Evolutionary conservation across 2,113 vertebrate genomes (phyloP).

Genomic region (Pachycephala philippinensis): DNA sequence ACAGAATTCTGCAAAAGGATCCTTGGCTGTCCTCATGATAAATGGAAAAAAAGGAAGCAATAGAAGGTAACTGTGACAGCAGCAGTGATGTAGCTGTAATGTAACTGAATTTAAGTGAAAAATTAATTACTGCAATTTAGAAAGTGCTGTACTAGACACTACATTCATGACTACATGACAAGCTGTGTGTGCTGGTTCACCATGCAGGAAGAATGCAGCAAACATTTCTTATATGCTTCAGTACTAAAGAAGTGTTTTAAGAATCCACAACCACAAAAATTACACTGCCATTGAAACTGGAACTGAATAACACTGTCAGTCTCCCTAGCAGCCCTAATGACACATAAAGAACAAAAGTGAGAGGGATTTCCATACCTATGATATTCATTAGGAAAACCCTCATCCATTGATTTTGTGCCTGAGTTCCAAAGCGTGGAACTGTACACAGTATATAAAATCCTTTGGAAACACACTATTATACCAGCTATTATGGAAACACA

Average conservation of each 20-base stretch:
- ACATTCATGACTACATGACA: neutral
- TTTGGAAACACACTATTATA: neutral
- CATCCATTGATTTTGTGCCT: neutral
- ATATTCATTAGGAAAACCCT: neutral
- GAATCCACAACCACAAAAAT: neutral
- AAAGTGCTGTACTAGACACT: neutral
- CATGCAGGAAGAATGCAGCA: neutral
- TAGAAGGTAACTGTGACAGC: neutral
- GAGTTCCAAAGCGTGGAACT: neutral
- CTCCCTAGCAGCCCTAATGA: neutral
- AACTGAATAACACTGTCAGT: neutral
- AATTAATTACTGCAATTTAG: neutral
- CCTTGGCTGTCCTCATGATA: neutral
- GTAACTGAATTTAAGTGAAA: neutral
- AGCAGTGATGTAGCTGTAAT: neutral
- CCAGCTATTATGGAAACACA: neutral
- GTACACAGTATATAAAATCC: neutral
- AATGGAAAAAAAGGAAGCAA: neutral
- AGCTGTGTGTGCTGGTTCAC: neutral
- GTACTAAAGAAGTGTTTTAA: neutral
- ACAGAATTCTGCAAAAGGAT: neutral
- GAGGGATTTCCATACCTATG: neutral
- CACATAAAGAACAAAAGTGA: neutral
- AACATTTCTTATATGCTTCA: neutral
- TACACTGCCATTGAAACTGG: neutral